A percentile compares a stretch with the other conserved stretches of the same genome.
Evolutionary conservation across 1,140 invertebrate genomes (phyloP).

Genomic region (Monomorium pharaonis): DNA sequence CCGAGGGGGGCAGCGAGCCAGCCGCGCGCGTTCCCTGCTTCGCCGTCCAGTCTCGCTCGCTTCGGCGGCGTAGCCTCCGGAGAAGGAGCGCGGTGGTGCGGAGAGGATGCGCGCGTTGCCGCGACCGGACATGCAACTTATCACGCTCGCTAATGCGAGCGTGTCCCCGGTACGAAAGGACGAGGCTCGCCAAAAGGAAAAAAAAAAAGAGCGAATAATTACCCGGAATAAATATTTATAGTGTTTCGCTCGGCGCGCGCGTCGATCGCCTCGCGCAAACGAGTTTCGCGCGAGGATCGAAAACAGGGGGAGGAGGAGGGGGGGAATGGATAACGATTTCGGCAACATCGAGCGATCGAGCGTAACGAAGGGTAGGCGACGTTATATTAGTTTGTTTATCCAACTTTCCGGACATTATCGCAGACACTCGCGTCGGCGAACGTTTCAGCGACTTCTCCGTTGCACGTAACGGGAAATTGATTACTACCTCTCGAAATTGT

Average conservation of each 20-base stretch:
- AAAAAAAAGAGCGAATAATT: background rate
- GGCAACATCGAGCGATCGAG: too few species aligned
- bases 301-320: too few species aligned
- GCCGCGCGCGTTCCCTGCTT: constrained; percentile 29
- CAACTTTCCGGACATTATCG: background rate
- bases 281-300: background rate
- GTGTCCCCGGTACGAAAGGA: constrained; percentile 5
- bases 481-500: background rate
- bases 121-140: constrained; percentile 49
- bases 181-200: too few species aligned
- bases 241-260: background rate
- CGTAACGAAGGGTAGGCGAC: background rate
- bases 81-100: too few species aligned
- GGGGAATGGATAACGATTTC: too few species aligned
- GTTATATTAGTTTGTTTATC: background rate
- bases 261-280: background rate
- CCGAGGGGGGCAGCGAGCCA: constrained; percentile 67
- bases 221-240: constrained; percentile 11
- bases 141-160: background rate
- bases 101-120: constrained; percentile 9
- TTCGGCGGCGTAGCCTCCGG: background rate
- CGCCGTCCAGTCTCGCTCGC: constrained; percentile 66
- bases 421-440: background rate
- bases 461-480: constrained; percentile 3
- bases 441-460: background rate